Evolutionary conservation across 2,797 vertebrate genomes (phyloP), one percentile per base, ranked within the genome.

Genomic region (Hemitrygon akajei): DNA sequence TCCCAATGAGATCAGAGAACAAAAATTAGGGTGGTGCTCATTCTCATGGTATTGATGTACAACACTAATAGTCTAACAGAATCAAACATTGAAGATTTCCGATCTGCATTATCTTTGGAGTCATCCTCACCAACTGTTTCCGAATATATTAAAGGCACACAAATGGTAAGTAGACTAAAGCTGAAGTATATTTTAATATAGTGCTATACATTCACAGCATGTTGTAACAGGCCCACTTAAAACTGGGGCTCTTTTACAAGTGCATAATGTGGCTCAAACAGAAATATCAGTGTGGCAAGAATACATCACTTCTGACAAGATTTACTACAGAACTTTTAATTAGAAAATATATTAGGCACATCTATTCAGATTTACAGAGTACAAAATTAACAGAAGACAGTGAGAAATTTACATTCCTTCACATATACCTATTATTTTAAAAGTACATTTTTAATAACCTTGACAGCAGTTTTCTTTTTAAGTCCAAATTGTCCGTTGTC

Each of bases 311-410:
- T 4, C 63, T 25, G 16, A 89, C 63, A 93, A 93, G 91, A 56
- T 93, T 73, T 47, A 40, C 71, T 93, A 47, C 71, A 76, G 91
- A 93, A 76, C 40, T 56, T 93, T 93, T 93, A 93, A 93, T 93
- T 93, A 76, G 91, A 93, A 93, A 93, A 93, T 93, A 93, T 93
- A 93, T 93, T 93, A 93, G 91, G 91, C 91, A 93, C 91, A 93
- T 93, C 91, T 93, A 93, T 93, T 69, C 91, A 75, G 91, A 93
- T 93, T 93, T 93, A 93, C 91, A 93, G 71, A 93, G 91, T 93
- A 93, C 71, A 93, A 93, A 93, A 93, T 93, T 76, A 93, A 93
- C 91, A 93, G 69, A 73, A 93, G 40, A 93, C 91, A 76, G 37
- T 47, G 69, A 93, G 71, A 93, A 93, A 93, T 75, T 58, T 93